Conservation (phyloP, 1,140 invertebrate genomes). For the Ylistrum balloti region DNA sequence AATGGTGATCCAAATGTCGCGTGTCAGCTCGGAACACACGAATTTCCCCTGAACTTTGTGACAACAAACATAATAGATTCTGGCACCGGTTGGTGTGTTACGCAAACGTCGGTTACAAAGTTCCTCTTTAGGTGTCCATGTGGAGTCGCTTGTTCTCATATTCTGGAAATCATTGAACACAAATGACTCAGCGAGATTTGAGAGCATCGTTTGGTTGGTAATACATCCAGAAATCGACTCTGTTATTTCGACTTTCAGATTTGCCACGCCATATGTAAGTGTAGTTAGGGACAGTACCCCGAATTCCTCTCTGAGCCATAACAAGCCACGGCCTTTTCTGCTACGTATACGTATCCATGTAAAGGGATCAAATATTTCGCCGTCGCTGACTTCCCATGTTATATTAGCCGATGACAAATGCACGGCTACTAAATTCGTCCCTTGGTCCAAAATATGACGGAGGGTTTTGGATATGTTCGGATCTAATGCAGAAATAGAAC, state of each 20-base stretch:
- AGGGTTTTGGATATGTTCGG: background rate
- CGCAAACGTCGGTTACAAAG: background rate
- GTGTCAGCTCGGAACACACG: slow-evolving; percentile 59
- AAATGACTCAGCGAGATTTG: slow-evolving; percentile 7
- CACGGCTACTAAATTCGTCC: background rate
- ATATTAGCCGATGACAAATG: background rate
- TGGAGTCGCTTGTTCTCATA: background rate
- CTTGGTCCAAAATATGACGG: background rate
- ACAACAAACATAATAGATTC: slow-evolving; percentile 71
- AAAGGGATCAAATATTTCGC: background rate
- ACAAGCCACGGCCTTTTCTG: background rate
- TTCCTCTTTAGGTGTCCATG: background rate
- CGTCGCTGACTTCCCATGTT: background rate
- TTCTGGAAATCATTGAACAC: background rate
- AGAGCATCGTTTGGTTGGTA: slow-evolving; percentile 11
- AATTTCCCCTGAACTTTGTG: slow-evolving; percentile 52
- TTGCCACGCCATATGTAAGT: background rate
- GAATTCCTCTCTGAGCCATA: slow-evolving; percentile 1
- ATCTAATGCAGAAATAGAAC: background rate
- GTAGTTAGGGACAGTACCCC: background rate
- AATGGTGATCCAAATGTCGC: slow-evolving; percentile 67
- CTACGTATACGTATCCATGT: slow-evolving; percentile 13
- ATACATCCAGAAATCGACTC: slow-evolving; percentile 10
- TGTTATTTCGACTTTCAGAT: background rate
- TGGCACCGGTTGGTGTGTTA: slow-evolving; percentile 54